Percentiles rank a stretch among this genome's conserved stretches.
Evolutionary conservation across 2,797 vertebrate genomes (phyloP).

Genomic region (Lophotriccus pileatus): DNA sequence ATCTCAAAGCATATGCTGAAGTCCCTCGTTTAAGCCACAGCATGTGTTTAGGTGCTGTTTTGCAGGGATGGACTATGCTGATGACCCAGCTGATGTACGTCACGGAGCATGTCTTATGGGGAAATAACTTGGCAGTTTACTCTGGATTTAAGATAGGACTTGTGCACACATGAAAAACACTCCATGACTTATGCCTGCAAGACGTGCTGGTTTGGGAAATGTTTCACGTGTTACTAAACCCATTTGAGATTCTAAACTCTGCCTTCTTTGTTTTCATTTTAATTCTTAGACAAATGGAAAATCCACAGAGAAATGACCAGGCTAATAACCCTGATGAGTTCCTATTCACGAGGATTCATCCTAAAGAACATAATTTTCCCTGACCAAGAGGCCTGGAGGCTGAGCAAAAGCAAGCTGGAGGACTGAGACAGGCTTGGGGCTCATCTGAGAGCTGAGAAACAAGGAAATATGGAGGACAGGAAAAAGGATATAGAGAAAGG

Average conservation of each 20-base stretch:
- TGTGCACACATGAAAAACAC: not conserved
- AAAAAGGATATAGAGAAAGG: not conserved
- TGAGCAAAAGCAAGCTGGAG: not conserved
- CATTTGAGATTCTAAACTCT: not conserved
- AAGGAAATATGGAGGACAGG: not conserved
- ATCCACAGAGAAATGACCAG: not conserved
- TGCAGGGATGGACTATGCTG: not conserved
- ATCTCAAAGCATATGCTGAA: not conserved
- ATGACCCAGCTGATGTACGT: conserved; percentile 1
- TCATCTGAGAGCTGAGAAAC: not conserved
- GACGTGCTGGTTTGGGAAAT: not conserved
- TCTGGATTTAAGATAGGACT: not conserved
- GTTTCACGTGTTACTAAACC: not conserved
- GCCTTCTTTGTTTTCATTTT: not conserved
- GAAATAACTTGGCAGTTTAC: conserved; percentile 5
- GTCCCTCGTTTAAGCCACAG: not conserved
- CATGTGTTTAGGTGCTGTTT: not conserved
- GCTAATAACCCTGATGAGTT: not conserved
- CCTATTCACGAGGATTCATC: not conserved
- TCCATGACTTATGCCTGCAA: not conserved
- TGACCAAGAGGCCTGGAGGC: fast-evolving
- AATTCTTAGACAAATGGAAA: not conserved
- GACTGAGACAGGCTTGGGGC: not conserved
- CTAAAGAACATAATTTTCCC: not conserved
- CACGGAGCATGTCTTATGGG: not conserved